Evolutionary conservation across 2,797 vertebrate genomes (phyloP), one percentile per base, ranked within the genome.

Genomic region (Megalops cyprinoides): DNA sequence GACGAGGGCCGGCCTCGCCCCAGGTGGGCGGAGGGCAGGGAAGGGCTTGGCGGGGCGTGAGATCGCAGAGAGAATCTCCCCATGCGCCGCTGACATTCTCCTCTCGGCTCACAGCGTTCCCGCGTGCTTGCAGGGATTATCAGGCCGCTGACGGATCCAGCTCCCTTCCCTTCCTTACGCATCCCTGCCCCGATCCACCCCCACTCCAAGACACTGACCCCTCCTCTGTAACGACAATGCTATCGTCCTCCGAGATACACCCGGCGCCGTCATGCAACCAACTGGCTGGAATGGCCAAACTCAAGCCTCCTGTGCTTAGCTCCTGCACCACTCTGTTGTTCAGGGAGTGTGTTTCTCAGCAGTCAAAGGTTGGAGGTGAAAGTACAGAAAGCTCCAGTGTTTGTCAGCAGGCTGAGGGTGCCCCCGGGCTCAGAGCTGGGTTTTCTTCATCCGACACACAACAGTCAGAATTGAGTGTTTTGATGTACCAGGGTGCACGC

Each of bases 41-140:
- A 23, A 69, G 34, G 37, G 6, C 65, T 44, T 23, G 65, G 39
- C 65, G 7, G 3, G 65, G 37, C 37, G 3, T 18, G 87, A 91
- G 87, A 90, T 80, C 88, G 86, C 92, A 93, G 92, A 81, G 79
- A 85, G 90, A 89, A 86, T 88, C 84, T 91, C 88, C 84, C 37
- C 1, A 5, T 69, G 65, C 15, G 37, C 23, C 1, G 18, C 37
- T 8, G 7, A 90, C 87, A 88, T 92, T 93, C 88, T 89, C 86
- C 87, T 87, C 85, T 46, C 14, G 83, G 84, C 91, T 92, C 92
- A 88, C 83, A 83, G 81, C 89, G 91, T 94, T 95, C 87, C 86
- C 90, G 77, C 81, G 78, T 91, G 58, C 34, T n/a, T n/a, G n/a
- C n/a, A n/a, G n/a, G 28, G 82, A 79, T 56, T 55, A 42, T 1